Base-by-base conservation (phyloP, 2,888 invertebrate species). In the Nomada ruficornis region DNA sequence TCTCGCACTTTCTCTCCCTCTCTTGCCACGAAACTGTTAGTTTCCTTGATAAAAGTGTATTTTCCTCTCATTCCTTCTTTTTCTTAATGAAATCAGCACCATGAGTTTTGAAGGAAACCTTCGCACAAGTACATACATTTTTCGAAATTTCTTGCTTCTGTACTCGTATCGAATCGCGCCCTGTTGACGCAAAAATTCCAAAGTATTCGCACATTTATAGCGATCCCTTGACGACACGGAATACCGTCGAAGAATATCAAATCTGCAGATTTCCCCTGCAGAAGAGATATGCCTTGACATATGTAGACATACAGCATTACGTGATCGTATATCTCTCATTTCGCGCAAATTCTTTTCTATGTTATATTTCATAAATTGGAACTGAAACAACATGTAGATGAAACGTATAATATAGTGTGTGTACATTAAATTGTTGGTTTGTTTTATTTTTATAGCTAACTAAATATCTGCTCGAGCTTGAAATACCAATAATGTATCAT, bases 71-170 rank as follows among this genome's bases (percentile, higher is more conserved):
- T 13, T 64, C 78, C 70, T 76, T 36, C 55, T 81, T 70, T 74
- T 42, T 75, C 65, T 64, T 76, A 71, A 44, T 65, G 20, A 65
- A 85, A 80, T 86, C 85, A 90, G 90, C 90, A 90, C 90, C 90
- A 88, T 88, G 63, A 65, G 59, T 75, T 62, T 59, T 70, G 62
- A 44, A 80, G 75, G 80, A 80, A 82, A 80, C 52, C 20, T 72
- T 83, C 63, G 23, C 42, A 44, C 71, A 47, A 62, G 55, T 36
- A 71, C 63, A 63, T 52, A 18, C n/a, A 57, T 69, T 57, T 52
- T 57, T 59, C 55, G 20, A 60, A 64, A 50, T 42, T 42, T 57
- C 20, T 57, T 55, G 52, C 47, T 47, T 44, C 60, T 65, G 47
- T 75, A 64, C 47, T 50, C 59, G 36, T 44, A 15, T 63, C 5